phyloP scores from a whole-genome alignment of 2,797 vertebrate genomes.

The Sternarchorhynchus goeldii region DNA sequence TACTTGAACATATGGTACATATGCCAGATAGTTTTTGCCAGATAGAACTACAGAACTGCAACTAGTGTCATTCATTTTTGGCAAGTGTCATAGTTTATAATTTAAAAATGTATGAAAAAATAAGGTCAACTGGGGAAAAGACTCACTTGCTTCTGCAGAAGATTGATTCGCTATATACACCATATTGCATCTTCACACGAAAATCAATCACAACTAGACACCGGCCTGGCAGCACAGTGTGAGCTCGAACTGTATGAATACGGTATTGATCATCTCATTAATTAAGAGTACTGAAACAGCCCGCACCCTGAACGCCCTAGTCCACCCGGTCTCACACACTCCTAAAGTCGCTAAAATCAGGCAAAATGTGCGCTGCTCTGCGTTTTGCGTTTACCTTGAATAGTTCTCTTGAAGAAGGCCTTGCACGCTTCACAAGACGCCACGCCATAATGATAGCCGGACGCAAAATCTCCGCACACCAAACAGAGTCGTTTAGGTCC shows the following conservation, averaged over 20 bases:
- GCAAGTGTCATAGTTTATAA: too few relatives aligned
- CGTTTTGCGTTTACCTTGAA: conserved; percentile 70
- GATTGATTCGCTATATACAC: conserved; percentile 20
- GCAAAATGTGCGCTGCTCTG: not conserved
- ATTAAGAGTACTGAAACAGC: conserved; percentile 41
- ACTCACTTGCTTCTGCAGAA: not conserved
- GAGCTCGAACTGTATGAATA: conserved; percentile 38
- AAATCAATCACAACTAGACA: conserved; percentile 61
- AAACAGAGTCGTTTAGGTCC: conserved; percentile 72
- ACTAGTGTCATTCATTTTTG: not conserved
- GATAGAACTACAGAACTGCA: too few relatives aligned
- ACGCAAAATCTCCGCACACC: conserved; percentile 78
- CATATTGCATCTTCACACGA: conserved; percentile 66
- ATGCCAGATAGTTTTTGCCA: too few relatives aligned
- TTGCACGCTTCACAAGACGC: conserved; percentile 79
- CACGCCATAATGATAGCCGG: conserved; percentile 77
- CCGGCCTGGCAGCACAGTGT: conserved; percentile 33
- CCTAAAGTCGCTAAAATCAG: not conserved
- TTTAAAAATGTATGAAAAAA: too few relatives aligned
- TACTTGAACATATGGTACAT: too few relatives aligned
- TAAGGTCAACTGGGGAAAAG: too few relatives aligned
- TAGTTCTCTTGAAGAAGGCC: conserved; percentile 80
- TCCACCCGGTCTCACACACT: not conserved
- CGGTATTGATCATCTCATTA: conserved; percentile 57
- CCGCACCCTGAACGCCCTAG: conserved; percentile 1